Base-by-base conservation (phyloP, 1,140 invertebrate genomes). In the Battus philenor region DNA sequence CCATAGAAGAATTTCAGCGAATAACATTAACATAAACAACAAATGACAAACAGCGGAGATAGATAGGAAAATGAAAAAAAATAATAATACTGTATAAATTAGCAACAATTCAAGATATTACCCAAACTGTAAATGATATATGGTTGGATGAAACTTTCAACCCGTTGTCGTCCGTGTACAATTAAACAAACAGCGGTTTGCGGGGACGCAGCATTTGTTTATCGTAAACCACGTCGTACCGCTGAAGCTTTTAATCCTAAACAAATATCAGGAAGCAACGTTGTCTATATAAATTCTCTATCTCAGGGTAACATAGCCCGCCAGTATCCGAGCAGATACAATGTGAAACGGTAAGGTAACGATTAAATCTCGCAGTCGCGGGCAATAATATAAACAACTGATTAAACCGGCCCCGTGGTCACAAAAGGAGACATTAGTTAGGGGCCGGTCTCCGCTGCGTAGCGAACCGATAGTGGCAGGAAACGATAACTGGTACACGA, bases 391-490 rank as follows among this genome's bases (percentile, higher is more conserved):
- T 76, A 78, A 78, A 74, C 69, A 77, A 79, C 71, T 74, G 71
- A 79, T 79, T 74, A 82, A 74, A 71, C 65, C 64, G 58, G 63
- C 55, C 57, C 50, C 38, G 49, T 64, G 66, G 63, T 69, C 64
- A 79, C 75, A 79, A 82, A 76, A 77, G 73, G 73, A 82, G 77
- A 75, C 75, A 82, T 72, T 79, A 77, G 71, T 72, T 76, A 77
- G 66, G 61, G 59, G 44, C 60, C 56, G 53, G 68, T 59, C 54
- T 47, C 52, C 48, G 44, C 50, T 65, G 60, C 60, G 60, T 68
- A 64, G 59, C 68, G 36, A 65, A 63, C 64, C 60, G 68, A 76
- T 82, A 78, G 69, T 69, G 47, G 67, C 65, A 72, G 68, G 68
- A 77, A 82, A 59, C 61, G 72, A 81, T 78, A 79, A 69, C 64